Conservation (phyloP, 2,797 vertebrate genomes). For the Mormyrus hasselquistii region DNA sequence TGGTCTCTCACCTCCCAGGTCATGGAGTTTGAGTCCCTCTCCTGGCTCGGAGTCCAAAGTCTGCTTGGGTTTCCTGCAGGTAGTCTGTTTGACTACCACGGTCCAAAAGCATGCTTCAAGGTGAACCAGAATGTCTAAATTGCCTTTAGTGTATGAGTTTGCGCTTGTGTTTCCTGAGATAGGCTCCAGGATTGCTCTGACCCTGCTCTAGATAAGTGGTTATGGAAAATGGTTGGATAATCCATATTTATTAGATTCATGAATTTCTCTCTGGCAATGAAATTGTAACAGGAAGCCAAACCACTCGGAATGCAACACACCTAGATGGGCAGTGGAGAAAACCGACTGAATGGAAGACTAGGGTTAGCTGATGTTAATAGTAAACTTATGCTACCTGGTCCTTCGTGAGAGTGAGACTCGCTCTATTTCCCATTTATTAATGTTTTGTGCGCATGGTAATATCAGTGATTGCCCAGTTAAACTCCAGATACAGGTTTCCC, state of each 20-base stretch:
- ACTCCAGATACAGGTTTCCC: not conserved
- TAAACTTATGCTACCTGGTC: not conserved
- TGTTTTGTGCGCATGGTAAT: not conserved
- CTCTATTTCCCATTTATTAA: not conserved
- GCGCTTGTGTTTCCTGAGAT: not conserved
- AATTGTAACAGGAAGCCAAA: slow-evolving; percentile 10
- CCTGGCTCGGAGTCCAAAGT: not conserved
- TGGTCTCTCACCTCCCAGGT: not conserved
- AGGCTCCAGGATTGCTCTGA: not conserved
- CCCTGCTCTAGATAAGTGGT: not conserved
- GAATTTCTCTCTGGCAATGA: not conserved
- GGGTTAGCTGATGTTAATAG: not conserved
- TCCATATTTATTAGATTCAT: slow-evolving; percentile 14
- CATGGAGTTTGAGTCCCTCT: not conserved
- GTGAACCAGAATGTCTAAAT: not conserved
- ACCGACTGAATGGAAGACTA: not conserved
- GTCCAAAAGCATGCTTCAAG: not conserved
- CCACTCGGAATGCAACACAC: not conserved
- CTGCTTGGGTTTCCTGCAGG: not conserved
- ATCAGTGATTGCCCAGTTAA: not conserved
- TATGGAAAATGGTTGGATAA: slow-evolving; percentile 7
- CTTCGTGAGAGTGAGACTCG: not conserved
- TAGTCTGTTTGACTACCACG: not conserved
- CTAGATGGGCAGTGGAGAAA: not conserved
- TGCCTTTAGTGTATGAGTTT: not conserved